Conservation (phyloP, 2,113 vertebrate species). For the Herpetotheres cachinnans region DNA sequence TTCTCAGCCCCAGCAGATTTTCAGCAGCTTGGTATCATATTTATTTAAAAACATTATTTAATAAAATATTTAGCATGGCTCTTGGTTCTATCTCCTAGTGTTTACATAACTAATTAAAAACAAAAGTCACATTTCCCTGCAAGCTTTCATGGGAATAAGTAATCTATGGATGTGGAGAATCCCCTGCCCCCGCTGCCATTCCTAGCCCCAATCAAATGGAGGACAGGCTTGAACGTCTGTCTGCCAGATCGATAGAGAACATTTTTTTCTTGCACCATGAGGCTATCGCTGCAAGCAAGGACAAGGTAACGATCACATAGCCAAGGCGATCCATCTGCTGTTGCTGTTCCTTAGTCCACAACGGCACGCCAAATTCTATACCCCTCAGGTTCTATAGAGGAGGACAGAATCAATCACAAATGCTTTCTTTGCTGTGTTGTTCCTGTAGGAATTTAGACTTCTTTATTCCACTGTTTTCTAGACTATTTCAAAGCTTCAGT, state of each 20-base stretch:
- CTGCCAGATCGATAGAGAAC: background rate
- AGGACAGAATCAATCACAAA: background rate
- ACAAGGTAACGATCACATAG: background rate
- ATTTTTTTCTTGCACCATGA: background rate
- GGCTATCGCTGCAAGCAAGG: slow-evolving; percentile 44
- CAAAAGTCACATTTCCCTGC: background rate
- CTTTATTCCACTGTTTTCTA: background rate
- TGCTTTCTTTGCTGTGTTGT: background rate
- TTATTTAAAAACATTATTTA: background rate
- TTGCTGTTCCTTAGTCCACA: background rate
- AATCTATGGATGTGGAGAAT: background rate
- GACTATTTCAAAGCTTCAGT: background rate
- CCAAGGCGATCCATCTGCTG: background rate
- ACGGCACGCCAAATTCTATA: fast-evolving
- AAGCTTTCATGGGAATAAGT: background rate
- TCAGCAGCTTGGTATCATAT: background rate
- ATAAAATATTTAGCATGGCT: background rate
- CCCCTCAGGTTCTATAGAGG: background rate
- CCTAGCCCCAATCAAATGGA: background rate
- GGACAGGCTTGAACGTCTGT: fast-evolving
- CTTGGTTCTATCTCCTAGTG: background rate
- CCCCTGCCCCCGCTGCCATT: background rate
- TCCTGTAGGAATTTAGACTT: background rate
- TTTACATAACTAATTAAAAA: background rate
- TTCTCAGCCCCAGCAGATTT: background rate